Evolutionary conservation across 2,797 vertebrate genomes (phyloP), one percentile per base, ranked within the genome.

Genomic region (Xenentodon cancila): DNA sequence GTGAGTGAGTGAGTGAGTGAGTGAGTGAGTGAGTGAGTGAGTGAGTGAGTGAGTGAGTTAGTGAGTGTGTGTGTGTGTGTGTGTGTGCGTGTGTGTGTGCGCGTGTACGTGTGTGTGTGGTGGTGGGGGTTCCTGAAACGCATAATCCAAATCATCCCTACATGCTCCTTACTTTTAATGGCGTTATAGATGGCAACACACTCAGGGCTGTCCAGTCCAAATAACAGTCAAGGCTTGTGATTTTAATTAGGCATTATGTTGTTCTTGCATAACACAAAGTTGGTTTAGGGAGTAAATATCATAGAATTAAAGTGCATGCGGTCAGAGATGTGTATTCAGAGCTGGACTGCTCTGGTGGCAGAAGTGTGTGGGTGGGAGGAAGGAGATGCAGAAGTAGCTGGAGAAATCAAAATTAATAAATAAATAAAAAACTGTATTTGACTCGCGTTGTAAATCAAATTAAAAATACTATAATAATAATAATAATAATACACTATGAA

Each of bases 381-480:
- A 51, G 32, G 16, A 63, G 72, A 51, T 64, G 53, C 55, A 78
- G 63, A 67, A 70, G 73, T 66, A 79, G 68, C 77, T 74, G 75
- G 49, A 73, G 64, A 70, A 61, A 54, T 22, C 34, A 72, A 68
- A 55, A 67, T 17, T 21, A 73, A 59, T 81, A 49, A 75, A 73
- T 77, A 77, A 55, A 71, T 25, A 34, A 47, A 55, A 48, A 40
- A 40, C 9, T 68, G 72, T 57, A 56, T 56, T 49, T 56, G 16
- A 73, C 54, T 50, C 37, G 8, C 66, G 27, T 54, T 68, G 53
- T 17, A 58, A 79, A 63, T 62, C 21, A 5, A 21, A 18, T 21
- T 47, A 3, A 18, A 46, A 46, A 9, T 59, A 53, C 46, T 60
- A 16, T 55, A 19, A 69, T 48, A 51, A 46, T 18, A 2, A 7